Conservation (phyloP, 2,888 invertebrate species). For the Odontocolon sp. region DNA sequence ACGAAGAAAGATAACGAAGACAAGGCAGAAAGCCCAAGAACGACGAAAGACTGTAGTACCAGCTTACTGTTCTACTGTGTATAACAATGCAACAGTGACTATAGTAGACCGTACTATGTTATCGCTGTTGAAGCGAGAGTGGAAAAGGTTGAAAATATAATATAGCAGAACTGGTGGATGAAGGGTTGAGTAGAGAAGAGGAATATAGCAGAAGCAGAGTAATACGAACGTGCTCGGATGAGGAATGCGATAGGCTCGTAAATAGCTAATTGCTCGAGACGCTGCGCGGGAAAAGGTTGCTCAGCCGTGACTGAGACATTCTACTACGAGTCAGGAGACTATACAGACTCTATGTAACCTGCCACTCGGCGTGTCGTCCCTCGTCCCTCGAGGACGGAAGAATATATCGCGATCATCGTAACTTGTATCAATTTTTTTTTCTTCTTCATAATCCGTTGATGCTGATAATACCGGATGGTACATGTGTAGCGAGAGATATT, state of each 20-base stretch:
- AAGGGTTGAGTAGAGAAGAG: constrained; percentile 3
- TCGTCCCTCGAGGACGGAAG: constrained; percentile 40
- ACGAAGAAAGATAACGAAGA: no score
- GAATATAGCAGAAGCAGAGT: constrained; percentile 4
- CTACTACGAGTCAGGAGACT: constrained; percentile 7
- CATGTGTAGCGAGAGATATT: no score
- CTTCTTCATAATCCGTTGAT: not conserved
- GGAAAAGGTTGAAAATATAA: not conserved
- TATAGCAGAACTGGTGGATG: constrained; percentile 24
- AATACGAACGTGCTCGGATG: constrained; percentile 30
- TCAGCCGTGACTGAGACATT: constrained; percentile 57
- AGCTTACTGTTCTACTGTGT: no score
- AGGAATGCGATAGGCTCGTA: constrained; percentile 70
- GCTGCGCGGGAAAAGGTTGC: constrained; percentile 53
- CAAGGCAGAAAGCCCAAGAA: no score
- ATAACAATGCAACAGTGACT: no score
- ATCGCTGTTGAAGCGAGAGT: constrained; percentile 10
- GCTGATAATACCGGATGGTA: no score
- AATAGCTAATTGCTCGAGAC: constrained; percentile 69
- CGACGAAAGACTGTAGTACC: no score
- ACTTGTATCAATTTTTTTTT: not conserved
- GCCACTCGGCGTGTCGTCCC: constrained; percentile 32
- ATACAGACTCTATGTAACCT: constrained; percentile 30
- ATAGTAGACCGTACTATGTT: no score
- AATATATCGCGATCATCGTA: not conserved